phyloP scores from a whole-genome alignment of 1,140 invertebrate species.

The Ephestia elutella region DNA sequence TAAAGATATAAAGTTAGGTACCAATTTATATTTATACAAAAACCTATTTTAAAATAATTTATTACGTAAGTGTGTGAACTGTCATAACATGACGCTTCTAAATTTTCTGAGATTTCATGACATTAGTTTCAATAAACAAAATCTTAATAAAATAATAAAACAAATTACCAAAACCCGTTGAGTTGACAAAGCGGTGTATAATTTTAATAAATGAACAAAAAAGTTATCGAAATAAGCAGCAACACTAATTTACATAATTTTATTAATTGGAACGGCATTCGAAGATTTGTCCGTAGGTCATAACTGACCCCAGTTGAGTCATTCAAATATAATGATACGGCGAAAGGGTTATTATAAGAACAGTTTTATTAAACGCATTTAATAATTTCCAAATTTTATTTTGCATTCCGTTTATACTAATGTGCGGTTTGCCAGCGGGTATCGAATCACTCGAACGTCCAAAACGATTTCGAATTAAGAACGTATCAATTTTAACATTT shows the following conservation, averaged over 20 bases:
- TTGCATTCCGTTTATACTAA: slow-evolving; percentile 34
- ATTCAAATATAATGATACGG: slow-evolving; percentile 2
- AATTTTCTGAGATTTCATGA: no score
- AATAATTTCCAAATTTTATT: slow-evolving; percentile 12
- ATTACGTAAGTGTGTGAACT: no score
- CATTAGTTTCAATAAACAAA: no score
- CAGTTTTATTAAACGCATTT: slow-evolving; percentile 3
- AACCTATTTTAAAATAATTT: no score
- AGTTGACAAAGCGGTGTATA: background rate
- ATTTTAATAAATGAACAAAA: background rate
- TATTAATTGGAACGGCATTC: background rate
- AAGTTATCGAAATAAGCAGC: slow-evolving; percentile 5
- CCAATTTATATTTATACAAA: no score
- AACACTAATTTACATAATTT: slow-evolving; percentile 2
- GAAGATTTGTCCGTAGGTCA: slow-evolving; percentile 4
- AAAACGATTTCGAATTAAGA: slow-evolving; percentile 38
- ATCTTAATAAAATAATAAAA: background rate
- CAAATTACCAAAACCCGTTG: background rate
- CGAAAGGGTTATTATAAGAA: slow-evolving; percentile 9
- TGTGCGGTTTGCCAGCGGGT: slow-evolving; percentile 23
- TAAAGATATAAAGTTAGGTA: no score
- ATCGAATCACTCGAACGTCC: slow-evolving; percentile 26
- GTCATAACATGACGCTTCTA: no score
- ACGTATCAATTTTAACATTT: slow-evolving; percentile 41
- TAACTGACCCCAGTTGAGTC: background rate